These are phyloP conservation scores for Drosophila ambigua DNA, from an alignment of 1,140 invertebrate genomes.

Conservation along the genomic window DNA sequence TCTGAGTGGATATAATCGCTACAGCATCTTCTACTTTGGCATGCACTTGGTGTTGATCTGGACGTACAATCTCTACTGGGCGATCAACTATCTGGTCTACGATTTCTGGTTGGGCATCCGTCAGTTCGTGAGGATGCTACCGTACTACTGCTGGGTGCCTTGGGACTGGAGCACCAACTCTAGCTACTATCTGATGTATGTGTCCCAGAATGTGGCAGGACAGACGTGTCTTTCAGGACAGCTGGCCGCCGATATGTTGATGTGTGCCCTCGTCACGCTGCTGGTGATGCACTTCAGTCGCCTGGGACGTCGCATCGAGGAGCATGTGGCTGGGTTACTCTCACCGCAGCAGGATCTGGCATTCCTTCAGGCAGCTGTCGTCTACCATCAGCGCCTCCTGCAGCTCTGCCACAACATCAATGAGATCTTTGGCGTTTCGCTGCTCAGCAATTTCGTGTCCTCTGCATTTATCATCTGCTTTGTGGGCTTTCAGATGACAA, in stretches of 20 bases:
- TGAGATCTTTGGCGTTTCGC: constrained; percentile 65
- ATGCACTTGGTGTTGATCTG: constrained; percentile 65
- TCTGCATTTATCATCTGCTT: constrained; percentile 72
- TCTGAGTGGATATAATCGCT: constrained; percentile 35
- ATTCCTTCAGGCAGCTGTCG: constrained; percentile 45
- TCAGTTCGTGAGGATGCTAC: constrained; percentile 51
- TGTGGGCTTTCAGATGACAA: constrained; percentile 73
- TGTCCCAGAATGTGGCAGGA: constrained; percentile 57
- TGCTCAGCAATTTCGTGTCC: constrained; percentile 66
- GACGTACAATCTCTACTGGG: constrained; percentile 74
- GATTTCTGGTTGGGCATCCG: constrained; percentile 59
- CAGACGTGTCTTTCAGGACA: constrained; percentile 65
- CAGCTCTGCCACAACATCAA: constrained; percentile 52
- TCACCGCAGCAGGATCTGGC: constrained; percentile 41
- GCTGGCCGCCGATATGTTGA: constrained; percentile 66
- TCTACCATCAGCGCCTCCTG: constrained; percentile 64
- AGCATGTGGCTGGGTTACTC: constrained; percentile 24
- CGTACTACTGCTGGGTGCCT: constrained; percentile 71
- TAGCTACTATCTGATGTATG: constrained; percentile 64
- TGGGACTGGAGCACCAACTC: constrained; percentile 67
- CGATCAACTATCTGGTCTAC: constrained; percentile 60
- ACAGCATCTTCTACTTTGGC: constrained; percentile 58
- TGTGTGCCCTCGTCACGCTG: constrained; percentile 65
- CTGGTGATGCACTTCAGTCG: constrained; percentile 71
- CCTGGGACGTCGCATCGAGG: constrained; percentile 38